phyloP scores from a whole-genome alignment of 92 coral and sea anemone genomes.

The Actinernus sp. region DNA sequence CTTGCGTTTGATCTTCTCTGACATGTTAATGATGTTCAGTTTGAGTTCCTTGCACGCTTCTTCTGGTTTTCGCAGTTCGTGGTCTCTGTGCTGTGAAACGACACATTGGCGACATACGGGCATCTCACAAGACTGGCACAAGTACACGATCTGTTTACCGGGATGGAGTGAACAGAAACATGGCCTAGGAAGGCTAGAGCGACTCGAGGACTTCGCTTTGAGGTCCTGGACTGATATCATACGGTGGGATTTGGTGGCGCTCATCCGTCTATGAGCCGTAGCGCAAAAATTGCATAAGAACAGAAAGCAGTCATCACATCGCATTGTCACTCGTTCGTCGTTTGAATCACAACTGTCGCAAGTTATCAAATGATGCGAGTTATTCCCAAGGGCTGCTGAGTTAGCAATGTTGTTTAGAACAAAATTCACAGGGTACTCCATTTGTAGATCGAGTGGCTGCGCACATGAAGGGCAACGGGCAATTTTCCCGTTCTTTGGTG shows the following conservation, averaged over 20 bases:
- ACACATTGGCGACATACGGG: conserved; percentile 61
- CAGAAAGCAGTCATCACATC: conserved; percentile 62
- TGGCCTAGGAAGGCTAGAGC: conserved; percentile 17
- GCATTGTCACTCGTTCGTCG: conserved; percentile 60
- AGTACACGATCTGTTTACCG: conserved; percentile 46
- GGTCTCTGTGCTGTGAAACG: conserved; percentile 40
- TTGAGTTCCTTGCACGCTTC: conserved; percentile 50
- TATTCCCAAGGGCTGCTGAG: conserved; percentile 48
- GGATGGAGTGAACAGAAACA: conserved; percentile 59
- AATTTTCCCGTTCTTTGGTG: conserved; percentile 54
- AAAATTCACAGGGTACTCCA: conserved; percentile 72
- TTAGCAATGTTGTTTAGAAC: conserved; percentile 71
- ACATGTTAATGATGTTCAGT: conserved; percentile 43
- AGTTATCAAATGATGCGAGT: conserved; percentile 16
- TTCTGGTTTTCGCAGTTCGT: conserved; percentile 18
- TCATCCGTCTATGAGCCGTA: conserved; percentile 79
- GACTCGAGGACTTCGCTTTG: conserved; percentile 13
- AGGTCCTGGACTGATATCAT: conserved; percentile 65
- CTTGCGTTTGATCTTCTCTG: conserved; percentile 53
- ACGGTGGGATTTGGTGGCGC: conserved; percentile 64
- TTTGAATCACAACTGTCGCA: conserved; percentile 77
- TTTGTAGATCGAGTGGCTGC: conserved; percentile 33
- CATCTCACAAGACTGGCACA: conserved; percentile 56
- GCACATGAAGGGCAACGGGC: conserved; percentile 67
- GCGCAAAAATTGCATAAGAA: conserved; percentile 79